Percentiles rank a stretch among this genome's conserved stretches.
Conservation (phyloP, 2,113 vertebrate species). For the Bothrops jararaca region DNA sequence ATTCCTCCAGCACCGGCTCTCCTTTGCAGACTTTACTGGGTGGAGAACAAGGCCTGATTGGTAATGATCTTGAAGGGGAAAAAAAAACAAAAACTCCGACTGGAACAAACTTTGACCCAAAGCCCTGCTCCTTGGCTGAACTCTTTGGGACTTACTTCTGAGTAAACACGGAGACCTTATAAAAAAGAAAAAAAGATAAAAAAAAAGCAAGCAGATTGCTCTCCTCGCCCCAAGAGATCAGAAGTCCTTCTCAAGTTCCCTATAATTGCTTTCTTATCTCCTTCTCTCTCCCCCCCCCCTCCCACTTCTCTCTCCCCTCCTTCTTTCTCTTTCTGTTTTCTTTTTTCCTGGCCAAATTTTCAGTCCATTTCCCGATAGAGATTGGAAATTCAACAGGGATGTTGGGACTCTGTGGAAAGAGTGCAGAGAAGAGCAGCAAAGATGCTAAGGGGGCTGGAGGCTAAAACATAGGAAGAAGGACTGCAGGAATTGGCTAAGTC, state of each 20-base stretch:
- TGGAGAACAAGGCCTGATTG: background rate
- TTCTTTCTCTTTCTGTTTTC: too few relatives aligned
- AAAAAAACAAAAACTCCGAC: background rate
- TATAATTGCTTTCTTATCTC: background rate
- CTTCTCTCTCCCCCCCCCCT: background rate
- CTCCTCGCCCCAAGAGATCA: background rate
- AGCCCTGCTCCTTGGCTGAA: background rate
- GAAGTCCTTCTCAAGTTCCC: background rate
- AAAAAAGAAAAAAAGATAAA: background rate
- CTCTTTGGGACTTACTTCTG: background rate
- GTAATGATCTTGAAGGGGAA: background rate
- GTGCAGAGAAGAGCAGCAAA: too few relatives aligned
- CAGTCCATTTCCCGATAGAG: background rate
- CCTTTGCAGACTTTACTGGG: background rate
- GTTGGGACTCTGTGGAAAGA: background rate
- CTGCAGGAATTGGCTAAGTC: too few relatives aligned
- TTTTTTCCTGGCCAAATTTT: background rate
- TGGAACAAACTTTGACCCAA: background rate
- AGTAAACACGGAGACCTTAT: background rate
- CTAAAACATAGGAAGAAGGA: too few relatives aligned
- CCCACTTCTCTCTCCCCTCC: background rate
- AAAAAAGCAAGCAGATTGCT: background rate
- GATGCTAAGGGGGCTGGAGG: too few relatives aligned
- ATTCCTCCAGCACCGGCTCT: background rate
- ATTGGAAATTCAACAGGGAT: background rate